Evolutionary conservation across 2,113 vertebrate species (phyloP).

Genomic region (Megatriorchis doriae): DNA sequence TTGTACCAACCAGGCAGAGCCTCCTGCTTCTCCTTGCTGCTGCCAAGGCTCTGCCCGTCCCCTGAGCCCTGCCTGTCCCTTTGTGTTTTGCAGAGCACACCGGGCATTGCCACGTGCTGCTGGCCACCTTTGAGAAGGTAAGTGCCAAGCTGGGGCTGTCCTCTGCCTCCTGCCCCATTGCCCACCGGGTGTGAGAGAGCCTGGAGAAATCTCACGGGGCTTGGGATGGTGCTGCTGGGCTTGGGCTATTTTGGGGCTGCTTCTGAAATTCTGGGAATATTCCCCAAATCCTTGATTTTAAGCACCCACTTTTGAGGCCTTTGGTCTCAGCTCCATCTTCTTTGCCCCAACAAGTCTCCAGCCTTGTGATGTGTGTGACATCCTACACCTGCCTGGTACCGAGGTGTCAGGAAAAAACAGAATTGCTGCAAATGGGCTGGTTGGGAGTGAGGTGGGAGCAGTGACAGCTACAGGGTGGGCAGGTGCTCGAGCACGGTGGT

Average conservation of each 20-base stretch:
- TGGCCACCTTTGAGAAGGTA: conserved; percentile 98
- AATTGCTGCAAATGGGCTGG: background rate
- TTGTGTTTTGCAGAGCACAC: conserved; percentile 83
- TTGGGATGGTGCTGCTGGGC: background rate
- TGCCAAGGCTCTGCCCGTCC: rapidly evolving
- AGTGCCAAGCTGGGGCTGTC: background rate
- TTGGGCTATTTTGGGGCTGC: background rate
- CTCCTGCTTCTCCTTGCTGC: background rate
- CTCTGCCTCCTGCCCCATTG: background rate
- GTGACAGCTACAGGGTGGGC: background rate
- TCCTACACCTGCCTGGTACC: too few species aligned
- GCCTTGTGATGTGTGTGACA: background rate
- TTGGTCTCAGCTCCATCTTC: background rate
- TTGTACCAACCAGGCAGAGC: background rate
- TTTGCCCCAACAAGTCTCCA: background rate
- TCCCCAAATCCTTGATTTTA: background rate
- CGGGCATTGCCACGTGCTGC: conserved; percentile 91
- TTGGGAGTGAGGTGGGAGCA: background rate
- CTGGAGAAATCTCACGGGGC: background rate
- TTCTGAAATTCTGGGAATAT: background rate
- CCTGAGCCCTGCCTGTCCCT: background rate
- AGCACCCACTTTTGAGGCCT: background rate
- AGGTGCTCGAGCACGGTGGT: background rate
- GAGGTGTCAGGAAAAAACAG: background rate
- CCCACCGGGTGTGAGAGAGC: rapidly evolving